Conservation (phyloP, 1,140 invertebrate genomes). For the Heliconius nattereri region DNA sequence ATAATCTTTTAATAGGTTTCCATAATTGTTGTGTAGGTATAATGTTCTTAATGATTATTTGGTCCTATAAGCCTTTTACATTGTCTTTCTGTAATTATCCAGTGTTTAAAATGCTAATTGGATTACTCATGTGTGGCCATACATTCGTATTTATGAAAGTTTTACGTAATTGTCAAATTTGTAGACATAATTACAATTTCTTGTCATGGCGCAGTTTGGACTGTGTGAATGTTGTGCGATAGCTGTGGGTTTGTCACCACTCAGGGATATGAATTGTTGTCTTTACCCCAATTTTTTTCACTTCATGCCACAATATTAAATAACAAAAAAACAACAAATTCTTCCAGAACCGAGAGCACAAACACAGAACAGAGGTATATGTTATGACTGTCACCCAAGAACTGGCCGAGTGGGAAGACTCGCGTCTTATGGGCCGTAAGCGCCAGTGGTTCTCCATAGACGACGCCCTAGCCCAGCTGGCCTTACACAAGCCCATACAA, state of each 20-base stretch:
- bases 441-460: constrained; percentile 95
- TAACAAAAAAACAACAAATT: background rate
- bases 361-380: constrained; percentile 95
- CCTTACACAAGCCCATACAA: constrained; percentile 94
- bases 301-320: no score
- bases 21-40: background rate
- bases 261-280: no score
- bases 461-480: constrained; percentile 92
- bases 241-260: no score
- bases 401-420: constrained; percentile 96
- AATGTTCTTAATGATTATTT: background rate
- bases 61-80: background rate
- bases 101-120: background rate
- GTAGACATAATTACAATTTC: no score
- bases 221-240: no score
- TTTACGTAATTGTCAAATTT: background rate
- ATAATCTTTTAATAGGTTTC: constrained; percentile 27
- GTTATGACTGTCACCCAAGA: constrained; percentile 95
- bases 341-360: constrained; percentile 92
- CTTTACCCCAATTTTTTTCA: no score
- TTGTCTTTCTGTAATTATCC: constrained; percentile 1
- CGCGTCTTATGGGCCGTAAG: constrained; percentile 92
- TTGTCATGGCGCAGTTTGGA: no score
- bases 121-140: background rate
- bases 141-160: background rate